Evolutionary conservation across 2,113 vertebrate species (phyloP), one percentile per base, ranked within the genome.

Genomic region (Eulemur rufifrons): DNA sequence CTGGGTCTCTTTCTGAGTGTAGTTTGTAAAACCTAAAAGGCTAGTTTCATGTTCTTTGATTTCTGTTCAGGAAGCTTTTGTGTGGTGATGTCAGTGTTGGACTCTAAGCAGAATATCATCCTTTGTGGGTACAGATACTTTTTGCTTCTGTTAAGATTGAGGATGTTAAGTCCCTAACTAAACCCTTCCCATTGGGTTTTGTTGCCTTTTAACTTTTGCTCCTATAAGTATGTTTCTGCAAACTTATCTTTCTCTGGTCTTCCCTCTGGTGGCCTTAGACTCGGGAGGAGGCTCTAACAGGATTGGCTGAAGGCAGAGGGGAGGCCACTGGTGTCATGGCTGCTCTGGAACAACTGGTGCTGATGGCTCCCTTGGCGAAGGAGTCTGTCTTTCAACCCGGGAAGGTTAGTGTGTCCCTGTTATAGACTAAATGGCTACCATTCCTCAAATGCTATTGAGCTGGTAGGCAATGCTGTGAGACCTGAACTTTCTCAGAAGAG

Each of bases 311-410:
- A 98, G 96, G 88, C 85, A 96, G 97, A 98, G 92, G 96, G 96
- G 95, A 95, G 21, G 89, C 94, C 95, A 74, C 97, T 92, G 97
- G 34, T 64, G 86, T 97, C 12, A 68, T 64, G 87, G 97, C 89
- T 98, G 99, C 98, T 94, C 87, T 99, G 96, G 98, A 99, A 80
- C 98, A 98, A 96, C 95, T 99, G 96, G 99, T 98, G 96, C 96
- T 99, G 96, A 97, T 98, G 76, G 98, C 99, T 95, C 93, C 98
- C 92, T 96, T 97, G 96, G 91, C 94, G 80, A 97, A 93, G 98
- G 98, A 97, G 56, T 78, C 98, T 29, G 97, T 80, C 96, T 95
- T 98, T 88, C 98, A 96, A 84, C 97, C 98, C 86, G 98, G 96
- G 27, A 98, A 99, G 97, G 99, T 99, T 47, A 82, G 98, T 94